Evolutionary conservation across 2,113 vertebrate species (phyloP).

Genomic region (Clarias gariepinus): DNA sequence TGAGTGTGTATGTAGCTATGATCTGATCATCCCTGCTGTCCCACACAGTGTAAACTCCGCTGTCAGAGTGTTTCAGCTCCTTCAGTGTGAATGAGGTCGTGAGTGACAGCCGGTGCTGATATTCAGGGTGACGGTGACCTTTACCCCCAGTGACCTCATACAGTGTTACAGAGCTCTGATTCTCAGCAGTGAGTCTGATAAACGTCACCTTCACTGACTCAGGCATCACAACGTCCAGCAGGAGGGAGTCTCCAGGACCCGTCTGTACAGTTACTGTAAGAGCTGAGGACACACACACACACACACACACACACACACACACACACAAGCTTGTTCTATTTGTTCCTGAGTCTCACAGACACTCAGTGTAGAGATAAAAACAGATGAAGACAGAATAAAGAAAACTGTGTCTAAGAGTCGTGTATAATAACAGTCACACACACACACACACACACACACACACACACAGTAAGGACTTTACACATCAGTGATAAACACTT

Average conservation of each 20-base stretch:
- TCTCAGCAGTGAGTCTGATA: background rate
- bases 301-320: background rate
- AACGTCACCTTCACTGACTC: background rate
- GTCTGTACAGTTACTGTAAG: background rate
- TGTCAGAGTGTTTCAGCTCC: background rate
- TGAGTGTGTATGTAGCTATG: background rate
- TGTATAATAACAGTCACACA: too few species aligned
- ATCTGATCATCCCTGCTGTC: background rate
- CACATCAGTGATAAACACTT: background rate
- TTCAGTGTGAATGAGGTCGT: too few species aligned
- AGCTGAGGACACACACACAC: background rate
- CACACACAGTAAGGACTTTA: background rate
- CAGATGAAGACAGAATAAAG: too few species aligned
- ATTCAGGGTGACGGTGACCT: background rate
- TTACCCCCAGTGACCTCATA: background rate
- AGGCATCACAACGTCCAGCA: background rate
- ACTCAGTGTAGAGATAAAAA: too few species aligned
- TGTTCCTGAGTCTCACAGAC: too few species aligned
- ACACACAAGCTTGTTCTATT: background rate
- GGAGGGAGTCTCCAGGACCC: background rate
- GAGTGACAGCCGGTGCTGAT: too few species aligned
- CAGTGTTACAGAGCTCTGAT: background rate
- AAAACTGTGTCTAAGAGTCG: too few species aligned
- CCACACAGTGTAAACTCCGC: background rate
- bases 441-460: background rate